A percentile compares a stretch with the other conserved stretches of the same genome.
These are phyloP conservation scores for Crepidodera aurea DNA, from an alignment of 2,888 invertebrate species.

Conservation along the genomic window DNA sequence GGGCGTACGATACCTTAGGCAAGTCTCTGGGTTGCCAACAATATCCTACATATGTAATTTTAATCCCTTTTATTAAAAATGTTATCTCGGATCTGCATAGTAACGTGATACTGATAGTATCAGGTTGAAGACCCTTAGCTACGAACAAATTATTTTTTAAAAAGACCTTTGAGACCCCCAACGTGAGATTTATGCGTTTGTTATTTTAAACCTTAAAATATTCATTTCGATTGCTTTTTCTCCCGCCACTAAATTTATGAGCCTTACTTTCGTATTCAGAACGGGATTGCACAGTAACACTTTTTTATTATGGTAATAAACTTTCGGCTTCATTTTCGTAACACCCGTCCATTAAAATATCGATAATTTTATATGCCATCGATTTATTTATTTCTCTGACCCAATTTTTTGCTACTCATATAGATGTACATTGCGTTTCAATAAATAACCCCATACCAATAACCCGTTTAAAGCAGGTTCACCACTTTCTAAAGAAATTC, in stretches of 20 bases:
- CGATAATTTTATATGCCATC: slow-evolving; percentile 8
- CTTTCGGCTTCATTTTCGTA: slow-evolving; percentile 23
- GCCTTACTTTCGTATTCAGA: slow-evolving; percentile 25
- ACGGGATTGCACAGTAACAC: slow-evolving; percentile 26
- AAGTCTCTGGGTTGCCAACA: slow-evolving; percentile 52
- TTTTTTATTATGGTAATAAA: slow-evolving; percentile 32
- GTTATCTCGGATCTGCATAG: slow-evolving; percentile 59
- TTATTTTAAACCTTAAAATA: slow-evolving; percentile 49
- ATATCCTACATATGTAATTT: slow-evolving; percentile 61
- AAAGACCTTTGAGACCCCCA: slow-evolving; percentile 44
- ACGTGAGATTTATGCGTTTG: slow-evolving; percentile 49
- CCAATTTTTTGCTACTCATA: not conserved
- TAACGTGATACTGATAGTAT: slow-evolving; percentile 61
- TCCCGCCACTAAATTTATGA: slow-evolving; percentile 36
- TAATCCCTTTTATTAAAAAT: slow-evolving; percentile 61
- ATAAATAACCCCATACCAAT: no score
- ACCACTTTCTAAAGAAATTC: no score
- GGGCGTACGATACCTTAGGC: slow-evolving; percentile 52
- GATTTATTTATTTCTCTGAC: not conserved
- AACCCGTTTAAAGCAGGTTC: no score
- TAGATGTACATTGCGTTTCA: no score
- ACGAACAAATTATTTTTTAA: slow-evolving; percentile 52
- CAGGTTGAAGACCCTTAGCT: slow-evolving; percentile 50
- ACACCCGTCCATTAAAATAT: slow-evolving; percentile 16
- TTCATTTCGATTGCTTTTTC: slow-evolving; percentile 42